These are phyloP conservation scores for Caenorhabditis sinica DNA, from an alignment of 2,888 invertebrate species.

Conservation along the genomic window DNA sequence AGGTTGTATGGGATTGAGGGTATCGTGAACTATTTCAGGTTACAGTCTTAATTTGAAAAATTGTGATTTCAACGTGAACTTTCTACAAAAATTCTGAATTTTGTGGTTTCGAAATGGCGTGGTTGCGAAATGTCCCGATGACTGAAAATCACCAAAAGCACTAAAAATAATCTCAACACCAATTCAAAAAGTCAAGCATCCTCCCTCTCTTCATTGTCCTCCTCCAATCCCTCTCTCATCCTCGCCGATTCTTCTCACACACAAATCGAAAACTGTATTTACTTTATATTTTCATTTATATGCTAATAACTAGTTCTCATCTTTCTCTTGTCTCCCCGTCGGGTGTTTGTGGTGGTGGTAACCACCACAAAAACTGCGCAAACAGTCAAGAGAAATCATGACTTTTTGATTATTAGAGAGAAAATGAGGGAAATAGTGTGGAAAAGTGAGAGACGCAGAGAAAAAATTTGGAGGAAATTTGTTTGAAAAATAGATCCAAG, in stretches of 20 bases:
- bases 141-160: background rate
- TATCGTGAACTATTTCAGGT: too few relatives aligned
- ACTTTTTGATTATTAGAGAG: background rate
- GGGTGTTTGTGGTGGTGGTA: too few relatives aligned
- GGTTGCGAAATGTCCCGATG: too few relatives aligned
- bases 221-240: background rate
- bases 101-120: too few relatives aligned
- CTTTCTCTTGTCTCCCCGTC: too few relatives aligned
- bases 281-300: slow-evolving; percentile 38
- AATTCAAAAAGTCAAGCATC: background rate
- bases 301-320: slow-evolving; percentile 32
- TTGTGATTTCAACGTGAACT: too few relatives aligned
- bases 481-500: too few relatives aligned
- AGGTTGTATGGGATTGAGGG: too few relatives aligned
- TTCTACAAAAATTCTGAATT: too few relatives aligned
- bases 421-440: background rate
- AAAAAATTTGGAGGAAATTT: background rate
- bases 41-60: too few relatives aligned
- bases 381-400: slow-evolving; percentile 2
- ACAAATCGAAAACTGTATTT: slow-evolving; percentile 28
- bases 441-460: background rate
- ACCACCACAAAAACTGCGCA: slow-evolving; percentile 12
- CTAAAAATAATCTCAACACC: background rate
- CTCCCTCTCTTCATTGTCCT: background rate
- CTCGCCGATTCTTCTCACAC: background rate